phyloP scores from a whole-genome alignment of 2,797 vertebrate genomes.

The Catostomus latipinnis region DNA sequence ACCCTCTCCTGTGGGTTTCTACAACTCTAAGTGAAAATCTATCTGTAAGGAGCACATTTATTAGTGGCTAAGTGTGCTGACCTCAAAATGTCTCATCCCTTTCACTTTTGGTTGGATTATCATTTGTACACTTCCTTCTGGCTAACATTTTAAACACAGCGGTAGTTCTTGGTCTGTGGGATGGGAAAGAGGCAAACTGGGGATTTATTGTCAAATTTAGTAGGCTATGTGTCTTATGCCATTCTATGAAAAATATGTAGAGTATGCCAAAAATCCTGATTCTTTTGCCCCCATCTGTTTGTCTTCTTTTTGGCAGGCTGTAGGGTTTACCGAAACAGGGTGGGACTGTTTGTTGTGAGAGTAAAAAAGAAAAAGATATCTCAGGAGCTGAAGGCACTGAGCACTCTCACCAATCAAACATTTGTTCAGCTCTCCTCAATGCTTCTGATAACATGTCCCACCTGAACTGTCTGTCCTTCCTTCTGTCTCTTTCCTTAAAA shows the following conservation, averaged over 20 bases:
- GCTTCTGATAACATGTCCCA: conserved; percentile 28
- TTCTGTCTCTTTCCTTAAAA: conserved; percentile 37
- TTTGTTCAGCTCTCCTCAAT: conserved; percentile 13
- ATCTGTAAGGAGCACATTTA: conserved; percentile 8
- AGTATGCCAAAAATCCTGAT: not conserved
- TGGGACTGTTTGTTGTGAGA: not conserved
- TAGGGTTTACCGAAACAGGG: not conserved
- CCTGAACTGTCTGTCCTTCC: conserved; percentile 25
- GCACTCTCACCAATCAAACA: conserved; percentile 25
- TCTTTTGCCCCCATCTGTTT: not conserved
- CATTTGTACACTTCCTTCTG: conserved; percentile 15
- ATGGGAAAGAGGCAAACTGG: not conserved
- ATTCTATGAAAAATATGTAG: not conserved
- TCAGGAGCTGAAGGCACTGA: conserved; percentile 10
- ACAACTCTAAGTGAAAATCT: conserved; percentile 7
- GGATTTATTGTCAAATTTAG: not conserved
- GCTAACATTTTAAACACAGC: not conserved
- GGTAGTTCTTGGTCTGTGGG: not conserved
- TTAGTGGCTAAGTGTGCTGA: not conserved
- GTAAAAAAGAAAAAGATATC: conserved; percentile 4
- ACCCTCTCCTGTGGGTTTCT: not conserved
- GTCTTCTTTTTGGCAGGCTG: not conserved
- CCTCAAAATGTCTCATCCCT: conserved; percentile 29
- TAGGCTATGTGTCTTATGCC: not conserved
- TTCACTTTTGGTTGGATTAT: not conserved